These are phyloP conservation scores for Haemorhous mexicanus DNA, from an alignment of 2,113 vertebrate species.

Conservation along the genomic window DNA sequence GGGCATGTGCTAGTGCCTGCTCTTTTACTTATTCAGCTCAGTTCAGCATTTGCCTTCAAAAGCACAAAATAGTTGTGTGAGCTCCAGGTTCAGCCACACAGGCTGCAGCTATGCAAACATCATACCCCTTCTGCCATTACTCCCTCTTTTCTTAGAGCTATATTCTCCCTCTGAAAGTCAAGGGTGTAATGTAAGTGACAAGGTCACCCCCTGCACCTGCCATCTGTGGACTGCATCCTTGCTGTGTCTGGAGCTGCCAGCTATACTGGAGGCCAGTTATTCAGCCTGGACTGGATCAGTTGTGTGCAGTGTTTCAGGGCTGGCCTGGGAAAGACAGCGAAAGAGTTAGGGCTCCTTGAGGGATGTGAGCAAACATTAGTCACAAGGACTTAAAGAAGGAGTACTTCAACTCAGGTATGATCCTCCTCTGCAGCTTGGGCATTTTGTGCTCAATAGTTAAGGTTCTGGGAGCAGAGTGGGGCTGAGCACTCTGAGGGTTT, in stretches of 20 bases:
- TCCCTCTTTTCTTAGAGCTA: neutral
- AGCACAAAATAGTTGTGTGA: neutral
- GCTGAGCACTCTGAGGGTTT: neutral
- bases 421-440: neutral
- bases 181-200: neutral
- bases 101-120: neutral
- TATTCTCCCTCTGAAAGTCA: neutral
- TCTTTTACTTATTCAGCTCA: neutral
- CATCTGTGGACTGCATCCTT: neutral
- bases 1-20: neutral
- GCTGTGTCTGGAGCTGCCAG: conserved; percentile 27
- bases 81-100: neutral
- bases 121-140: neutral
- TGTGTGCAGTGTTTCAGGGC: conserved; percentile 73
- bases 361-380: neutral
- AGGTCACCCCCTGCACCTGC: neutral
- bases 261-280: conserved; percentile 66
- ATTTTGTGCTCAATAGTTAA: neutral
- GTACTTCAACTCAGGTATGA: neutral
- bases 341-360: neutral
- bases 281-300: conserved; percentile 74
- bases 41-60: neutral
- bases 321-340: conserved; percentile 51
- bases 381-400: neutral
- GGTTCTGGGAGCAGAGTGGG: neutral